Evolutionary conservation across 2,113 vertebrate genomes (phyloP).

Genomic region (Vimba vimba): DNA sequence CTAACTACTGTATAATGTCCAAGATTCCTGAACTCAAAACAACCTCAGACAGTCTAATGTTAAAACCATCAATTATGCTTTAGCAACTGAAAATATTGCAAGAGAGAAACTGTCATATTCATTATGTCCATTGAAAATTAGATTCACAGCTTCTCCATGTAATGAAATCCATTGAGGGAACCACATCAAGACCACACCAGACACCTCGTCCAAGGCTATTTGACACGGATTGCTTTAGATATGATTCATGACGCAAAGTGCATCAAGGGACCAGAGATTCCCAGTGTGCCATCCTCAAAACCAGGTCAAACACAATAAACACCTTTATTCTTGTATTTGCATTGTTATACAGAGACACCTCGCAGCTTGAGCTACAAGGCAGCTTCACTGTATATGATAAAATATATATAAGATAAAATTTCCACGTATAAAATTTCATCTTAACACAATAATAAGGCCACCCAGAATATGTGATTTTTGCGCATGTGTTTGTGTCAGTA

Average conservation of each 20-base stretch:
- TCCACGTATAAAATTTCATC: no score
- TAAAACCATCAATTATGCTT: slow-evolving; percentile 11
- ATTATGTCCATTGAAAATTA: not conserved
- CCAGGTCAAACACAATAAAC: no score
- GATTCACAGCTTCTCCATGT: slow-evolving; percentile 1
- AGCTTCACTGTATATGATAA: no score
- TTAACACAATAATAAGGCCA: no score
- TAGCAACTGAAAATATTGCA: not conserved
- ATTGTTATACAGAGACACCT: no score
- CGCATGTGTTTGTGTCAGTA: no score
- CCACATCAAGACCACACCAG: not conserved
- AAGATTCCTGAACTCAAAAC: slow-evolving; percentile 17
- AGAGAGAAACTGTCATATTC: not conserved
- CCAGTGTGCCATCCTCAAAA: no score
- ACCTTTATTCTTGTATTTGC: no score
- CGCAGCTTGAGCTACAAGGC: no score
- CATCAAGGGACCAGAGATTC: not conserved
- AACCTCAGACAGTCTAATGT: not conserved
- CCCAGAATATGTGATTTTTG: no score
- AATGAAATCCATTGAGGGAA: not conserved
- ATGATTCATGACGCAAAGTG: slow-evolving; percentile 17
- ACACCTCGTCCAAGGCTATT: slow-evolving; percentile 7
- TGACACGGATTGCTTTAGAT: not conserved
- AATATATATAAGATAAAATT: no score
- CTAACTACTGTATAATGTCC: not conserved